Base-by-base conservation (phyloP, 2,113 vertebrate species). In the Gnathochromis pfefferi region DNA sequence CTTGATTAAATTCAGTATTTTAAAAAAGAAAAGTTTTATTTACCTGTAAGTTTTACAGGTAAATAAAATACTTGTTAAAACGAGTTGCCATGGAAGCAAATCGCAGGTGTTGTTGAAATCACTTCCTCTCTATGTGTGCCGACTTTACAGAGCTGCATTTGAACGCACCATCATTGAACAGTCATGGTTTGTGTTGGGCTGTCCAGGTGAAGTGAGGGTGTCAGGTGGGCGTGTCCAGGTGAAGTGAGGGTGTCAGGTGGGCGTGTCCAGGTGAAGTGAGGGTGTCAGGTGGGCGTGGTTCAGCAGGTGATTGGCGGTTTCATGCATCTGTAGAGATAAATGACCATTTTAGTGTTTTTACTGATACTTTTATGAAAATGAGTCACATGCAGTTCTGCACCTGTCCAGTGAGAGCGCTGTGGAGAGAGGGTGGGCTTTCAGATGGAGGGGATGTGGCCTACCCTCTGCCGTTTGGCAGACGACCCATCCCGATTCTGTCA, bases 401-500 rank as follows among this genome's bases (percentile, higher is more conserved):
- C 94, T 95, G 88, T 88, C 85, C 93, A 89, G 47, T 16, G 84
- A 31, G 75, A 82, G 82, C 13, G 53, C 65, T 85, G 80, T 79
- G 5, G 38, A 35, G 26, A 42, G 28, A 65, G 35, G 2, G 7
- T 1, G 5, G 86, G 47, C 42, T 6, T 9, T 86, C 10, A 17
- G 45, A 0, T 1, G 14, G 5, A n/a, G 33, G 45, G 42, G 87
- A 79, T 16, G 81, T 26, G 38, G 84, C 81, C 96, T 98, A 98
- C 80, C 96, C 98, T 93, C 97, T 95, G 89, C 94, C 94, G 88
- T 85, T 97, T 33, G 97, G 92, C 1, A 98, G 95, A 23, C 92
- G 96, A 28, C 95, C 97, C 84, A 95, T 95, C 28, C 98, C 98
- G 7, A 99, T 98, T 70, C 98, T 91, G 95, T 99, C 98, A 1